Percentiles rank a stretch among this genome's conserved stretches.
phyloP scores from a whole-genome alignment of 2,797 vertebrate genomes.

The Sebastes miniatus region DNA sequence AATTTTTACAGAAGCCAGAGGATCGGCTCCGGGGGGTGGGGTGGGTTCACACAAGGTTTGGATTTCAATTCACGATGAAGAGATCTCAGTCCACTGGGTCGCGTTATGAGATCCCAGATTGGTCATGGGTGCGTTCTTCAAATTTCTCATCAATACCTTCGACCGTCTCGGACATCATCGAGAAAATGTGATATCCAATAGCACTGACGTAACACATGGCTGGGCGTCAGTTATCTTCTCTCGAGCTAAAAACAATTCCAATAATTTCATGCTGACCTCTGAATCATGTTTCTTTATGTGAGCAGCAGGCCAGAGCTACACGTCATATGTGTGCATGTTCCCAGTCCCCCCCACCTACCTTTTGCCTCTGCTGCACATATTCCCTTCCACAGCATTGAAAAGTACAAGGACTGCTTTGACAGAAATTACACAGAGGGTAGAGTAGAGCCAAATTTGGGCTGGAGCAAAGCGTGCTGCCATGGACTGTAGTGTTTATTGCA shows the following conservation, averaged over 20 bases:
- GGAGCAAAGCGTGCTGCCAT: constrained; percentile 10
- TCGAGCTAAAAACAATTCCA: constrained; percentile 13
- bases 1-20: constrained; percentile 56
- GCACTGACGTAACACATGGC: constrained; percentile 30
- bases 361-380: neutral
- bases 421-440: constrained; percentile 1
- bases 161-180: neutral
- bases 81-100: constrained; percentile 22
- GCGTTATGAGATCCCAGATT: constrained; percentile 27
- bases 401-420: constrained; percentile 24
- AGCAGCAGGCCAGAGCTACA: neutral
- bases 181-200: constrained; percentile 24
- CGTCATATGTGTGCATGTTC: neutral
- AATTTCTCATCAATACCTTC: constrained; percentile 56
- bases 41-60: constrained; percentile 72
- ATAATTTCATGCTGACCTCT: constrained; percentile 44
- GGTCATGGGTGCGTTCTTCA: constrained; percentile 51
- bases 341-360: neutral
- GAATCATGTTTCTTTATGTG: constrained; percentile 18
- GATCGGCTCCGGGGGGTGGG: constrained; percentile 24
- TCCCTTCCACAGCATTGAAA: constrained; percentile 16
- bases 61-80: constrained; percentile 65
- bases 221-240: constrained; percentile 12
- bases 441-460: constrained; percentile 66
- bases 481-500: constrained; percentile 49